phyloP scores from a whole-genome alignment of 2,797 vertebrate genomes.

The Melopsittacus undulatus region DNA sequence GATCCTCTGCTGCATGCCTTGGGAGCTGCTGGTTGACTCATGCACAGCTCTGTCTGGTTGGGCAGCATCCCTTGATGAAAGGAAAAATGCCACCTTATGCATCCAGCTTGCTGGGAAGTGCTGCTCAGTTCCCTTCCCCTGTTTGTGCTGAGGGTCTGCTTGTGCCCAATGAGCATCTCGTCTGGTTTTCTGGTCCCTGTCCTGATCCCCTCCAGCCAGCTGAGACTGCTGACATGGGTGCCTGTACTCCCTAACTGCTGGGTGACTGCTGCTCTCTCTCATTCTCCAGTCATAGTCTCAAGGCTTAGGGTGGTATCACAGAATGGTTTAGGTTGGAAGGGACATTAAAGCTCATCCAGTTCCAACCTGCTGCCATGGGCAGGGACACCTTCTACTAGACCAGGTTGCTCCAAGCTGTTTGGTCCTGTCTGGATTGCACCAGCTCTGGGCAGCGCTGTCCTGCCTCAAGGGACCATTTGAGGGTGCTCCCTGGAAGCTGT shows the following conservation, averaged over 20 bases:
- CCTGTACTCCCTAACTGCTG: neutral
- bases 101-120: neutral
- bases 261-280: neutral
- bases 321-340: neutral
- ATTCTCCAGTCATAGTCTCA: fast-evolving
- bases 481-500: neutral
- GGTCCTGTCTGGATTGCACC: fast-evolving
- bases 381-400: neutral
- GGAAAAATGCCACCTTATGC: neutral
- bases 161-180: fast-evolving
- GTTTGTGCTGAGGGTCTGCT: fast-evolving
- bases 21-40: neutral
- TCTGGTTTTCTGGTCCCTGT: neutral
- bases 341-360: neutral
- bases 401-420: neutral
- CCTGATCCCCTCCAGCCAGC: neutral
- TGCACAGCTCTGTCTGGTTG: neutral
- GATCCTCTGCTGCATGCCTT: neutral
- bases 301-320: neutral
- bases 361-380: neutral
- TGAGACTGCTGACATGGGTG: fast-evolving
- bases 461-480: neutral
- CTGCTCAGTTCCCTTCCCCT: neutral
- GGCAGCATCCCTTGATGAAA: neutral
- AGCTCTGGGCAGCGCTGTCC: neutral